A percentile compares a stretch with the other conserved stretches of the same genome.
Conservation (phyloP, 1,140 invertebrate species). For the Delia radicum region DNA sequence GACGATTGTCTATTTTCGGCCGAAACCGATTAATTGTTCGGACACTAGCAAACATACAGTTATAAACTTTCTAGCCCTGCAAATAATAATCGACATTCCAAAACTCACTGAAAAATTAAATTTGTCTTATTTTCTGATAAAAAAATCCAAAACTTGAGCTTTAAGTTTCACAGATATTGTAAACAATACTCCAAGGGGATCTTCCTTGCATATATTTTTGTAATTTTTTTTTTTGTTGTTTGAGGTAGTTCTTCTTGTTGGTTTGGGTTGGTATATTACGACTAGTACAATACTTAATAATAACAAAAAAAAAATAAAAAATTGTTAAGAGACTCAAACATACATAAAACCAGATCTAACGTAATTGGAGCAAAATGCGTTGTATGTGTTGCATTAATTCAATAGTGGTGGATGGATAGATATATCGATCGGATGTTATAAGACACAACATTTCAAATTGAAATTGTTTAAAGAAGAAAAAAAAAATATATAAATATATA, state of each 20-base stretch:
- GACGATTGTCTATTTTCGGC: too few species aligned
- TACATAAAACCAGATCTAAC: conserved; percentile 12
- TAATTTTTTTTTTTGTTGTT: not conserved
- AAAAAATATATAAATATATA: not conserved
- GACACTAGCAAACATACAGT: too few species aligned
- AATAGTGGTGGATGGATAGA: not conserved
- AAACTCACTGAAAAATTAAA: too few species aligned
- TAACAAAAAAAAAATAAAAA: not conserved
- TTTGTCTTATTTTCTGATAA: too few species aligned
- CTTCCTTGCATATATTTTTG: too few species aligned
- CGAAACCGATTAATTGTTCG: too few species aligned
- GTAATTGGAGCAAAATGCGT: conserved; percentile 16
- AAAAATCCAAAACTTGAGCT: not conserved
- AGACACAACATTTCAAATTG: conserved; percentile 13
- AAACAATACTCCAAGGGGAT: too few species aligned
- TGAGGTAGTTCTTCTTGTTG: conserved; percentile 13
- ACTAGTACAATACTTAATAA: conserved; percentile 15
- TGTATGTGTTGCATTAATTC: not conserved
- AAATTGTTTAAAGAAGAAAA: not conserved
- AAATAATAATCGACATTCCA: too few species aligned
- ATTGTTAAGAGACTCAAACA: not conserved
- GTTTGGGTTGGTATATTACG: conserved; percentile 10
- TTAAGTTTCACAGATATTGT: not conserved
- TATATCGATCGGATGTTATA: conserved; percentile 14
- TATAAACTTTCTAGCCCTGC: too few species aligned